Conservation (phyloP, 2,797 vertebrate genomes). For the Phyllotis vaccarum region DNA sequence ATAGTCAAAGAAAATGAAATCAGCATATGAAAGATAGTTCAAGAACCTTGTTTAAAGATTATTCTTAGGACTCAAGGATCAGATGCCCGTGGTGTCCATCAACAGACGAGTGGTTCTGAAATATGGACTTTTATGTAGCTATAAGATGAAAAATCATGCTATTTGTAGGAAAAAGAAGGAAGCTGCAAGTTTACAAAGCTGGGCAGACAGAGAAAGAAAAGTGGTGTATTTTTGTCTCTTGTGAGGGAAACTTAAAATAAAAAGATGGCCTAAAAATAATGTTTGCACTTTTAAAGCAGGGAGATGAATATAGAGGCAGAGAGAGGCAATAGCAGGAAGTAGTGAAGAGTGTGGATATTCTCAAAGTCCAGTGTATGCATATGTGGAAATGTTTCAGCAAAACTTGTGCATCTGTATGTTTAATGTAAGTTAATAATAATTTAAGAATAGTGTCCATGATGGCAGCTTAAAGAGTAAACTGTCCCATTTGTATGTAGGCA, state of each 20-base stretch:
- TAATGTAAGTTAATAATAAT: background rate
- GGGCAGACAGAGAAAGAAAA: background rate
- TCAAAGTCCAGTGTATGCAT: background rate
- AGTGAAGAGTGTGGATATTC: background rate
- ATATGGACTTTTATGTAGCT: background rate
- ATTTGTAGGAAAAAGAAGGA: background rate
- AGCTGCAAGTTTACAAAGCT: background rate
- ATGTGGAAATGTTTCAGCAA: background rate
- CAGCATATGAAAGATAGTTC: background rate
- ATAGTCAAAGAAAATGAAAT: background rate
- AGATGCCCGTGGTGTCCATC: background rate
- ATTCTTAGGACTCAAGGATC: background rate
- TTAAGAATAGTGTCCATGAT: background rate
- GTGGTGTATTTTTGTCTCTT: background rate
- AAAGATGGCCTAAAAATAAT: background rate
- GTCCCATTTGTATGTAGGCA: background rate
- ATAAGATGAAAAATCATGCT: too few relatives aligned
- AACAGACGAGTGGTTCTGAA: background rate
- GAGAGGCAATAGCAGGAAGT: background rate
- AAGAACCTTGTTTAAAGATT: background rate
- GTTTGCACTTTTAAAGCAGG: background rate
- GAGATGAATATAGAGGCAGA: background rate
- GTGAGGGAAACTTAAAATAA: background rate
- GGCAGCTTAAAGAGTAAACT: slow-evolving; percentile 2
- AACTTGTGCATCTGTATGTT: background rate